Evolutionary conservation across 2,113 vertebrate species (phyloP).

Genomic region (Amia ocellicauda): DNA sequence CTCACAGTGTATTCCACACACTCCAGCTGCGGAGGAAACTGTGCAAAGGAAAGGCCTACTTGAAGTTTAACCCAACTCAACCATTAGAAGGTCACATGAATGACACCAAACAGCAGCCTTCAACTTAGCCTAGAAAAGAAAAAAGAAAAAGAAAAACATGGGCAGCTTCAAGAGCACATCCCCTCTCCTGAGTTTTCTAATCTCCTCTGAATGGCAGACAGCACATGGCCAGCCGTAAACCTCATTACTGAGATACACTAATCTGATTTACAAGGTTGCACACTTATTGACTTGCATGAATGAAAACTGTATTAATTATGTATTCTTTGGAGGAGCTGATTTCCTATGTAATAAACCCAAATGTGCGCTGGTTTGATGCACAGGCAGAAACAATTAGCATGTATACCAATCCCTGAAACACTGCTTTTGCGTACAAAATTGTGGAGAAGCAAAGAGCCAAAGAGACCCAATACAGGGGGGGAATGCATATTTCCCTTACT

Average conservation of each 20-base stretch:
- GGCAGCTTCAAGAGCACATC: not conserved
- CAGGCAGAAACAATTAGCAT: conserved; percentile 28
- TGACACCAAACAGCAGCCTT: no score
- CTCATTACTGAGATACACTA: conserved; percentile 14
- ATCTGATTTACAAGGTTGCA: conserved; percentile 10
- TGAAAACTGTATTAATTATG: conserved; percentile 28
- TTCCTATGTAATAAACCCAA: conserved; percentile 21
- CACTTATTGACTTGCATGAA: conserved; percentile 9
- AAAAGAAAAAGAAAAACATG: no score
- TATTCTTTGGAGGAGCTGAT: conserved; percentile 22
- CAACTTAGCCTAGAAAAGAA: no score
- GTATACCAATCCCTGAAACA: conserved; percentile 21
- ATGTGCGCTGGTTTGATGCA: conserved; percentile 17
- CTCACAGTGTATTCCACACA: no score
- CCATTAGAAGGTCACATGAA: no score
- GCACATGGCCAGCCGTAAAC: conserved; percentile 1
- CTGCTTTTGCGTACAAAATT: not conserved
- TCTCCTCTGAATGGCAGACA: not conserved
- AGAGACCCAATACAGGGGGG: no score
- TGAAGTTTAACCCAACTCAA: no score
- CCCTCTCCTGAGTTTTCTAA: conserved; percentile 16
- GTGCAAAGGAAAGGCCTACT: no score
- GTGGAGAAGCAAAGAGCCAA: not conserved
- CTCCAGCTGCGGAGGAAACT: no score
- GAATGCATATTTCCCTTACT: not conserved